Evolutionary conservation across 1,140 invertebrate genomes (phyloP).

Genomic region (Nasonia longicornis): DNA sequence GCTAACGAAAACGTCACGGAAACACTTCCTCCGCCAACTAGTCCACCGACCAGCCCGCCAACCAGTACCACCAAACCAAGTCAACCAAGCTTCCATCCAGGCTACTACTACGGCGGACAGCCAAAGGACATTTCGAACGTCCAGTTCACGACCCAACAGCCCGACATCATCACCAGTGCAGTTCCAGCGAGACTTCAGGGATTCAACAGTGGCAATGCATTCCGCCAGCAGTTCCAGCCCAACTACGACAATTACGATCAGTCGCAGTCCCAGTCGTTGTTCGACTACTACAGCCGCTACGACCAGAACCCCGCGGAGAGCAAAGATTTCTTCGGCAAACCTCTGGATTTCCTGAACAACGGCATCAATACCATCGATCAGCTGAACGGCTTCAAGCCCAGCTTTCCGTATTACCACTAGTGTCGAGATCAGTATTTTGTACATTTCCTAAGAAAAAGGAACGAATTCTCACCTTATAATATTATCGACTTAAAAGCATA

Average conservation of each 20-base stretch:
- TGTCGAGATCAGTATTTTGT: background rate
- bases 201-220: background rate
- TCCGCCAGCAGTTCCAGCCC: background rate
- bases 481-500: no score
- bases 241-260: constrained; percentile 9
- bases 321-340: background rate
- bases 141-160: constrained; percentile 51
- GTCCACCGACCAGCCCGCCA: background rate
- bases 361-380: constrained; percentile 1
- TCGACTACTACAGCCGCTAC: constrained; percentile 3
- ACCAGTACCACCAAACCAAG: background rate
- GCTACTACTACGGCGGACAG: constrained; percentile 59
- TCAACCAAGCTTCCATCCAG: background rate
- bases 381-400: constrained; percentile 36
- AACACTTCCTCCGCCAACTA: background rate
- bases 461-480: no score
- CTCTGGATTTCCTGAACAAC: background rate
- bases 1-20: background rate
- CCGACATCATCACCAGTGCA: background rate
- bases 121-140: constrained; percentile 57
- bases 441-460: no score
- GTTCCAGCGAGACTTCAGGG: background rate
- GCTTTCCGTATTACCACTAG: constrained; percentile 24
- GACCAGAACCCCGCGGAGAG: constrained; percentile 20
- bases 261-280: background rate